A percentile compares a stretch with the other conserved stretches of the same genome.
These are phyloP conservation scores for Drosophila baimaii DNA, from an alignment of 1,140 invertebrate species.

Conservation along the genomic window DNA sequence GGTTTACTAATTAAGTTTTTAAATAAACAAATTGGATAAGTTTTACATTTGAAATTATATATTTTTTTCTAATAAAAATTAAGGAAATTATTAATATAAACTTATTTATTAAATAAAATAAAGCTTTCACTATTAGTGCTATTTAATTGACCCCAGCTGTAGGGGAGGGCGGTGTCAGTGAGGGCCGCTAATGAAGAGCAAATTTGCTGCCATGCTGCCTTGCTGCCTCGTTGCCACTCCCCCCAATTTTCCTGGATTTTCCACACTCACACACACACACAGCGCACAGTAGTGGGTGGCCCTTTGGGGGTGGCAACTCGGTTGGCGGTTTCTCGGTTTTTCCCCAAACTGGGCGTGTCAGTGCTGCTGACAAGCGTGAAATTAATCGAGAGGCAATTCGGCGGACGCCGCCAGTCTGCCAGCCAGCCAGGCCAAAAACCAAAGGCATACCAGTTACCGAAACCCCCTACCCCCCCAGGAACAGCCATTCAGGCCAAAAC, in stretches of 20 bases:
- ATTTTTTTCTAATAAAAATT: too few species aligned
- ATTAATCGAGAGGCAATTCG: slow-evolving; percentile 82
- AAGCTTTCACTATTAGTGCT: background rate
- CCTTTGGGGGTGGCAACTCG: slow-evolving; percentile 11
- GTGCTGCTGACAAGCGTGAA: slow-evolving; percentile 80
- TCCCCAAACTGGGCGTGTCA: slow-evolving; percentile 70
- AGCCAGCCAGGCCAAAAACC: slow-evolving; percentile 9
- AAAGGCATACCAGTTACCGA: slow-evolving; percentile 2
- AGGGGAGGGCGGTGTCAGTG: slow-evolving; percentile 8
- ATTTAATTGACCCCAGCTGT: background rate
- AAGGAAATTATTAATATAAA: too few species aligned
- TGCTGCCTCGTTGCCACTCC: background rate
- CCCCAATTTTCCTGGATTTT: slow-evolving; percentile 20
- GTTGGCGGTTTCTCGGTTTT: slow-evolving; percentile 6
- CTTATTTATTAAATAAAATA: too few species aligned
- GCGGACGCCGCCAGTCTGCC: slow-evolving; percentile 44
- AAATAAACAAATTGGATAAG: background rate
- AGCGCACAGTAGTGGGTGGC: too few species aligned
- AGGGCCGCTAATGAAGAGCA: slow-evolving; percentile 74
- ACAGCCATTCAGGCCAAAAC: slow-evolving; percentile 24
- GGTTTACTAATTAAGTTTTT: too few species aligned
- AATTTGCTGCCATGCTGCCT: slow-evolving; percentile 62
- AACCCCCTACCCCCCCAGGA: background rate
- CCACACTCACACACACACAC: background rate
- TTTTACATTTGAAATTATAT: too few species aligned